Conservation (phyloP, 2,888 invertebrate genomes). For the Andrena haemorrhoa region DNA sequence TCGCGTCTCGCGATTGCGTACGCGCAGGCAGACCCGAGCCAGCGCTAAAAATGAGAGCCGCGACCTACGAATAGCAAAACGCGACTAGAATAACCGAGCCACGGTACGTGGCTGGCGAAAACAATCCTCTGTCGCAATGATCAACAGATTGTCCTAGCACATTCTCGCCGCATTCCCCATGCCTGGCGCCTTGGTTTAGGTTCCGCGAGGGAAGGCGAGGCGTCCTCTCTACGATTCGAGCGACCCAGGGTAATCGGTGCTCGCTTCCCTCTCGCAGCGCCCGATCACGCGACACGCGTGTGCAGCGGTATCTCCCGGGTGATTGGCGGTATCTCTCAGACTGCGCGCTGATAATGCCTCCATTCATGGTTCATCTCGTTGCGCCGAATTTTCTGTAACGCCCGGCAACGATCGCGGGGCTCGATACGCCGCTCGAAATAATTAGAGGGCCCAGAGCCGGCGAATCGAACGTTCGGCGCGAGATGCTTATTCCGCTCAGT, state of each 20-base stretch:
- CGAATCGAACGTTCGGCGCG: no score
- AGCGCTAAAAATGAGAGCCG: constrained; percentile 62
- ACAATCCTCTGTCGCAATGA: constrained; percentile 7
- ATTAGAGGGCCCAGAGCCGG: neutral
- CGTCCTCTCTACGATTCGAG: neutral
- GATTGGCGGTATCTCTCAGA: constrained; percentile 2
- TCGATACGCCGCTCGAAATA: neutral
- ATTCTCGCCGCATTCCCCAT: neutral
- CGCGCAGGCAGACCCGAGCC: constrained; percentile 30
- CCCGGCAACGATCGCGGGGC: neutral
- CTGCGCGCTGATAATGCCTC: neutral
- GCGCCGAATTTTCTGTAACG: neutral
- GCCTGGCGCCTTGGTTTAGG: neutral
- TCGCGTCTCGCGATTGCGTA: constrained; percentile 43
- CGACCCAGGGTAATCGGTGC: neutral
- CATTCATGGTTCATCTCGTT: neutral
- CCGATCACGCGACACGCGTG: constrained; percentile 16
- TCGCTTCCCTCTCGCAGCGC: neutral
- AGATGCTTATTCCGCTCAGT: neutral
- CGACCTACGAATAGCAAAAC: constrained; percentile 72
- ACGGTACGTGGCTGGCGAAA: constrained; percentile 20
- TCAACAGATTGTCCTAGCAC: neutral
- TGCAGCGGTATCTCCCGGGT: neutral
- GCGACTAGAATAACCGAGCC: constrained; percentile 59
- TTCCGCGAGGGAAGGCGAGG: neutral